Percentiles rank a stretch among this genome's conserved stretches.
These are phyloP conservation scores for Montipora capricornis DNA, from an alignment of 64 coral and sea anemone species.

Conservation along the genomic window DNA sequence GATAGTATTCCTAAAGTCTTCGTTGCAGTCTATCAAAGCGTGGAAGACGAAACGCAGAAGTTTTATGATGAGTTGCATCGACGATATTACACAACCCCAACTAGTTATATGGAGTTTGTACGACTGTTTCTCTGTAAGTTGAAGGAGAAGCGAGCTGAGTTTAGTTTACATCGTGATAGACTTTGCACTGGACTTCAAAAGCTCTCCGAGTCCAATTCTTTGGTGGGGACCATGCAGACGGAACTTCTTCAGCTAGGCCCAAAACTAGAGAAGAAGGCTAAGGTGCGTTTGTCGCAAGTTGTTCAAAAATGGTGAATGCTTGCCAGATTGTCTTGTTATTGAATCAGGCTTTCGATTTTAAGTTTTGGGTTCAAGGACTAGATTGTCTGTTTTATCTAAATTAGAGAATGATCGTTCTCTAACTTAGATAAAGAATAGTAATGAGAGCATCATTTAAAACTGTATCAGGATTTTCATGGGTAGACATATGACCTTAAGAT, in stretches of 20 bases:
- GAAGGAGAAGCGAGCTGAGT: constrained; percentile 75
- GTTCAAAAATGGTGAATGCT: not conserved
- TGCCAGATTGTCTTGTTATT: too few relatives aligned
- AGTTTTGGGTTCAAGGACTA: too few relatives aligned
- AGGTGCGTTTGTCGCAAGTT: constrained; percentile 36
- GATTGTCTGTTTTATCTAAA: too few relatives aligned
- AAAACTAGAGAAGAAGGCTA: constrained; percentile 90
- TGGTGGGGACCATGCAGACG: constrained; percentile 86
- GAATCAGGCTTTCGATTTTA: too few relatives aligned
- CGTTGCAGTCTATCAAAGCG: constrained; percentile 51
- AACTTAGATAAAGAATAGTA: too few relatives aligned
- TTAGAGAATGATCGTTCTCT: too few relatives aligned
- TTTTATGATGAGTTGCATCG: constrained; percentile 91
- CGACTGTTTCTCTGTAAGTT: constrained; percentile 76
- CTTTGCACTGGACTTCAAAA: constrained; percentile 82
- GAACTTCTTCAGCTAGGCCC: constrained; percentile 86
- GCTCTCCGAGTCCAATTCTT: constrained; percentile 78
- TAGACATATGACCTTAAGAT: too few relatives aligned
- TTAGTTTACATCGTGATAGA: constrained; percentile 74
- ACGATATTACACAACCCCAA: constrained; percentile 84
- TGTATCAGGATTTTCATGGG: too few relatives aligned
- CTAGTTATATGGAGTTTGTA: constrained; percentile 94
- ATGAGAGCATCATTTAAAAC: too few relatives aligned
- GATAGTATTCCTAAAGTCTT: constrained; percentile 75
- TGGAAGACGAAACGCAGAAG: constrained; percentile 44